Percentiles rank a stretch among this genome's conserved stretches.
Conservation (phyloP, 53 echinoderm and acorn worm genomes). For the Patiria pectinifera region DNA sequence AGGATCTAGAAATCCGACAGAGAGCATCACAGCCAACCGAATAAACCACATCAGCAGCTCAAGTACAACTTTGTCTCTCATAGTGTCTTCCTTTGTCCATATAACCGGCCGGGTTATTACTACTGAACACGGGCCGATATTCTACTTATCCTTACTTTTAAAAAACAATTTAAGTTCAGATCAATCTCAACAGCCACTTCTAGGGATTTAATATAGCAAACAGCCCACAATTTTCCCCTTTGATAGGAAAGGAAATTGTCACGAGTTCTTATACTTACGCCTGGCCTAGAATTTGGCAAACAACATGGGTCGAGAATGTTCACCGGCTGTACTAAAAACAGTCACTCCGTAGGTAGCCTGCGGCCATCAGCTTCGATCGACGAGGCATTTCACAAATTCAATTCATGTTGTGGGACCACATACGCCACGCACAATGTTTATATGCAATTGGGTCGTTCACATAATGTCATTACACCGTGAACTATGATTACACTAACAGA, state of each 20-base stretch:
- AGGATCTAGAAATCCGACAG: too few species aligned
- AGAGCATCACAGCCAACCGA: too few species aligned
- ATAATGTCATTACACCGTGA: background rate
- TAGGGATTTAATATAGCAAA: too few species aligned
- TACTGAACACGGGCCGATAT: too few species aligned
- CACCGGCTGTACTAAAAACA: background rate
- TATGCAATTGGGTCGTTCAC: background rate
- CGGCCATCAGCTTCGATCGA: background rate
- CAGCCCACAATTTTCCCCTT: background rate
- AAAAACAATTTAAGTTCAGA: too few species aligned
- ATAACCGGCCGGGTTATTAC: too few species aligned
- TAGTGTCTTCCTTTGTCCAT: too few species aligned
- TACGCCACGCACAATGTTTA: background rate
- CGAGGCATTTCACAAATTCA: conserved; percentile 3
- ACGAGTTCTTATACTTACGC: background rate
- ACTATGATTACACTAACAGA: background rate
- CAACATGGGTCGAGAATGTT: background rate
- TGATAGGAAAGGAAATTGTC: background rate
- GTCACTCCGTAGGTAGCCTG: background rate
- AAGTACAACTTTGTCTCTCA: too few species aligned
- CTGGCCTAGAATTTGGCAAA: background rate
- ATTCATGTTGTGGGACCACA: background rate
- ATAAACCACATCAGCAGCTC: too few species aligned
- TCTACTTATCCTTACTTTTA: too few species aligned
- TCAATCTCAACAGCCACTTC: too few species aligned